Evolutionary conservation across 2,113 vertebrate genomes (phyloP), one percentile per base, ranked within the genome.

Genomic region (Uria aalge): DNA sequence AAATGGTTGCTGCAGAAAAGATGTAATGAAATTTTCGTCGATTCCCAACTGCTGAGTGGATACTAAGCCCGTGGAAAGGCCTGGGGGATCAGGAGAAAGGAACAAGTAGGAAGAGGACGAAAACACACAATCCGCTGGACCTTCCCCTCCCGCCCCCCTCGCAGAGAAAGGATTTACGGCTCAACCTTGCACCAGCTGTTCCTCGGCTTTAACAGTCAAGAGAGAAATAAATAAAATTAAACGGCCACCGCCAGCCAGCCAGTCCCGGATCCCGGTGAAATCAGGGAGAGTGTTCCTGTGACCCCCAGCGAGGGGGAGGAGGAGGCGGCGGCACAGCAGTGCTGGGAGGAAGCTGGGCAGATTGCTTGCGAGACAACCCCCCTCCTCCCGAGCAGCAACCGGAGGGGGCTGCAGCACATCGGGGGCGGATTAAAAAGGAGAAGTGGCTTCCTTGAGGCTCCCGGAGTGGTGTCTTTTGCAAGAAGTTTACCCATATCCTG

Each of bases 101-200:
- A 90, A 48, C 86, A 36, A 96, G 95, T 91, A 94, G 93, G 91
- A 96, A 97, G 92, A 97, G 92, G 73, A 66, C 68, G 59, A 91
- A 91, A 92, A 85, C 71, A 12, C 77, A 56, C 86, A 63, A 41
- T 76, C 94, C 2, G 36, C 83, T 32, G 76, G 90, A 81, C 73
- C 81, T 92, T 94, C 85, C 83, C 94, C 74, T 95, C 96, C 83
- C 63, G 4, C 96, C 92, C 97, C 96, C 95, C 88, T 93, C 3
- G 91, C 90, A 95, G 97, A 88, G 96, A 90, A 97, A 98, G 98
- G 98, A 98, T 98, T 98, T 98, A 96, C 97, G 98, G 96, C 97
- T 98, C 95, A 97, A 81, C 93, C 96, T 94, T 83, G 64, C 60
- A 85, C 97, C 97, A 98, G 97, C 98, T 98, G 97, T 97, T 96